Evolutionary conservation across 2,888 invertebrate genomes (phyloP), one percentile per base, ranked within the genome.

Genomic region (Amblyjoppa fuscipennis): DNA sequence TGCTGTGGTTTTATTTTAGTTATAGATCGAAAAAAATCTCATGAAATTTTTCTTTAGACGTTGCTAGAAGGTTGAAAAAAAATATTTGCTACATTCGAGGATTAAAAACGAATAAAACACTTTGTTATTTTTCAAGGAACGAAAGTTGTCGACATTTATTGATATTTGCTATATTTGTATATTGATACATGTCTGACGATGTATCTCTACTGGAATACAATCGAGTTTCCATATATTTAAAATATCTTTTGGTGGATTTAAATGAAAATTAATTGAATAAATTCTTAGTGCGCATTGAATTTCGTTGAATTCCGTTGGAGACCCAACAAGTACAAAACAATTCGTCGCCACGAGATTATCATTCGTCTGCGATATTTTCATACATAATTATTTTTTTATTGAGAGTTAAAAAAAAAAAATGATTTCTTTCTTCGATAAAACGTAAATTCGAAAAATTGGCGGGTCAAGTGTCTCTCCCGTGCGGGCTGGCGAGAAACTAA

Each of bases 381-480:
- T 71, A 34, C 11, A 31, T 31, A 38, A 49, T 53, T 75, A n/a
- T 68, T 25, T 68, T 25, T 68, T 68, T 45, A 68, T 25, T 66
- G 6, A 28, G 20, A 11, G 11, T 41, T 25, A 56, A 56, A 56
- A 25, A 11, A 25, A 41, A 51, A 53, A 64, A 59, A 74, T 69
- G 16, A 51, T 66, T 34, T 68, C 9, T 68, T 7, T 73, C 31
- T 34, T 25, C 41, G 11, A 25, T 68, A 34, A 64, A 13, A n/a
- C 5, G n/a, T 34, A 34, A 64, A 56, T 70, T 79, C 51, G 41
- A 70, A 83, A 79, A 75, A 73, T 82, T 76, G 79, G 76, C 80
- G 83, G 71, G 73, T 85, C 80, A 68, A 81, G 80, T 76, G 83
- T 71, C 83, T 64, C 85, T 53, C 31, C 76, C 68, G 41, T 49